Percentiles rank a stretch among this genome's conserved stretches.
These are phyloP conservation scores for Mythimna vitellina DNA, from an alignment of 2,888 invertebrate species.

Conservation along the genomic window DNA sequence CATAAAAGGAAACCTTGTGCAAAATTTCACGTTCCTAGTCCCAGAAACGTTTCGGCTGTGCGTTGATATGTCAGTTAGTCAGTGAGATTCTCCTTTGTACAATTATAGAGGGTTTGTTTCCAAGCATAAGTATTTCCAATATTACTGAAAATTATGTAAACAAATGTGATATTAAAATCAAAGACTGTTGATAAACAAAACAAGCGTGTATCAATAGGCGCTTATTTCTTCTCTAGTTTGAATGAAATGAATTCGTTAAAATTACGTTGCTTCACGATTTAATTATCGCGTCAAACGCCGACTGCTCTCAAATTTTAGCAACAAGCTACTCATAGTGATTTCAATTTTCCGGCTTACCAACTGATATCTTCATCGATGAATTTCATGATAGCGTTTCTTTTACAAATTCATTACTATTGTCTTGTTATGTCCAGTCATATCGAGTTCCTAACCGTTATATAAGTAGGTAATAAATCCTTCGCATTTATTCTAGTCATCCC, in stretches of 20 bases:
- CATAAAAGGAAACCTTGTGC: too few relatives aligned
- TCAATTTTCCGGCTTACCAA: constrained; percentile 24
- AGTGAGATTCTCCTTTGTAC: too few relatives aligned
- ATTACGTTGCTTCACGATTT: constrained; percentile 4
- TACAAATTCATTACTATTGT: neutral
- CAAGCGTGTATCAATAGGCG: constrained; percentile 4
- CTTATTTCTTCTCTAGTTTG: neutral
- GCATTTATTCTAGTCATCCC: too few relatives aligned
- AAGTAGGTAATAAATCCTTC: neutral
- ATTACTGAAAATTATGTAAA: neutral
- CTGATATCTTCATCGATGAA: constrained; percentile 9
- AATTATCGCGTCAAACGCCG: constrained; percentile 2
- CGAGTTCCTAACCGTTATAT: neutral
- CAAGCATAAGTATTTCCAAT: neutral
- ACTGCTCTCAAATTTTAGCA: constrained; percentile 17
- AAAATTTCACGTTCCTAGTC: too few relatives aligned
- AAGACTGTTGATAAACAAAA: constrained; percentile 24
- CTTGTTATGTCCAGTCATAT: neutral
- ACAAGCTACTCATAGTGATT: constrained; percentile 29
- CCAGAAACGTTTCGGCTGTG: too few relatives aligned
- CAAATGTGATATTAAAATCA: neutral
- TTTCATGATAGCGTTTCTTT: constrained; percentile 13
- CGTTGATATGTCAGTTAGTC: too few relatives aligned
- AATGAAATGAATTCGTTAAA: constrained; percentile 23
- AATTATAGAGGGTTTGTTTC: neutral